Base-by-base conservation (phyloP, 2,888 invertebrate species). In the Dascillus cervinus region DNA sequence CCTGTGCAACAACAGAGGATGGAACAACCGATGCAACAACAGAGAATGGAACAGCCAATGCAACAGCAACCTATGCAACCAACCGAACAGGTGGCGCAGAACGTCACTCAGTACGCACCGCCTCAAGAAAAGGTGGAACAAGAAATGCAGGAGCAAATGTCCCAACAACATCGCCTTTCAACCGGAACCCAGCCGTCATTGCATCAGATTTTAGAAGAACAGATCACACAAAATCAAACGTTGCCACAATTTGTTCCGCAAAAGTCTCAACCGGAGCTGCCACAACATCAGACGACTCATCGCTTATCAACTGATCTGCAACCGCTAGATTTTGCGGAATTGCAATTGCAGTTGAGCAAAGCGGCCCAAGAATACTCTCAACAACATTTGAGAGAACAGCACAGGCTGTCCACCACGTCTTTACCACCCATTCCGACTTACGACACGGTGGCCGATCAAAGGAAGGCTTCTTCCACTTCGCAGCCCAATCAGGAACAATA, bases 381-480 rank as follows among this genome's bases (percentile, higher is more conserved):
- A 36, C 61, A 58, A 25, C 52, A 56, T 22, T 11, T 21, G 11
- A 41, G 39, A 22, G 46, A 50, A 9, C 43, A 52, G 11, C 50
- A 58, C 26, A 42, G 56, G 23, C 34, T 57, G 6, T 60, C 59
- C 3, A 60, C 59, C 1, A 45, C 50, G 2, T 61, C 62, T 3
- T 37, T 61, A 12, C 62, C 62, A 4, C 59, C 62, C 3, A 51
- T 58, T 43, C n/a, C 43, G 3, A 57, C 57, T 28, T 61, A 61
- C 3, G 33, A 42, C 3, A 41, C 43, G 11, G 42, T 38, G 15
- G 22, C 15, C 11, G 60, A 62, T 27, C 53, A 55, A 27, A 37
- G 62, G 4, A 44, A 61, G 13, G 38, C 60, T 37, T 63, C 63
- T 1, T 56, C 60, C 1, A 44, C 53, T 2, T 60, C 62, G 3